Conservation (phyloP, 2,113 vertebrate genomes). For the Camelus bactrianus region DNA sequence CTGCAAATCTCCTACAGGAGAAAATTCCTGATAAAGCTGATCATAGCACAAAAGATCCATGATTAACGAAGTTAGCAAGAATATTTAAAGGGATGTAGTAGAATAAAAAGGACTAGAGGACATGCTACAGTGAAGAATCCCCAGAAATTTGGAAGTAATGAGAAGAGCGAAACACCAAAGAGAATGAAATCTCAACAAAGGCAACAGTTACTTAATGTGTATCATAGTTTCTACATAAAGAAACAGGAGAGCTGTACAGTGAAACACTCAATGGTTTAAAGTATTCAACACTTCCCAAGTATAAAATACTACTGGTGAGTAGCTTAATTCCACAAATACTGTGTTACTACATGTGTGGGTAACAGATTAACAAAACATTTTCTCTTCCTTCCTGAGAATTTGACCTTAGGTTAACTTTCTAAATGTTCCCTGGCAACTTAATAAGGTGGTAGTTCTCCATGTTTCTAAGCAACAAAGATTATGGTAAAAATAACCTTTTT, state of each 20-base stretch:
- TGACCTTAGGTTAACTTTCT: slow-evolving; percentile 26
- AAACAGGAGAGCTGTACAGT: neutral
- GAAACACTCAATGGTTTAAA: neutral
- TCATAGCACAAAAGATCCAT: neutral
- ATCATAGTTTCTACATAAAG: neutral
- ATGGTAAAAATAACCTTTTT: neutral
- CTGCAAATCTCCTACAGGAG: neutral
- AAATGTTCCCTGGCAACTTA: neutral
- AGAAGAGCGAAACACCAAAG: neutral
- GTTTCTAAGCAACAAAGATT: slow-evolving; percentile 48
- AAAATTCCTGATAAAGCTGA: neutral
- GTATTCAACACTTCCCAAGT: neutral
- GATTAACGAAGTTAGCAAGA: neutral
- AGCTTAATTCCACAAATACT: neutral
- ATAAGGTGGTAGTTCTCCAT: neutral
- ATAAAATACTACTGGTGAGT: neutral
- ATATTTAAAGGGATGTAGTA: neutral
- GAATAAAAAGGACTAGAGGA: neutral
- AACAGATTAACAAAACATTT: neutral
- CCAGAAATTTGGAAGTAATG: neutral
- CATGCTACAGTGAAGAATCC: neutral
- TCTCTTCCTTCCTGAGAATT: neutral
- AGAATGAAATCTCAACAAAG: neutral
- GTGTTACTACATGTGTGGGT: neutral
- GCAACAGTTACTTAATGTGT: neutral